phyloP scores from a whole-genome alignment of 2,797 vertebrate species.

The Pteropus rufus region DNA sequence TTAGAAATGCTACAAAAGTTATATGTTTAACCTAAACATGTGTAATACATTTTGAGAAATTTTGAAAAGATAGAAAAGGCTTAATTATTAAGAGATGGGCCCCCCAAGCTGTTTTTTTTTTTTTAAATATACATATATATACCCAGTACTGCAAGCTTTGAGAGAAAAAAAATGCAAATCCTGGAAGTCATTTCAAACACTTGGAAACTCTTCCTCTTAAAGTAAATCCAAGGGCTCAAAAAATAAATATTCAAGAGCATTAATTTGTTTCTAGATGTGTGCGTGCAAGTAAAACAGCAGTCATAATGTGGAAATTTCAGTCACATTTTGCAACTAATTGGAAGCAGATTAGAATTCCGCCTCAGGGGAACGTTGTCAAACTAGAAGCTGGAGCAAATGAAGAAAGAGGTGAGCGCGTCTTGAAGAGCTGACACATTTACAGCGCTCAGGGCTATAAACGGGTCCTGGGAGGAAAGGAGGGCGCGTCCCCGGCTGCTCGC shows the following conservation, averaged over 20 bases:
- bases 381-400: slow-evolving; percentile 87
- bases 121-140: background rate
- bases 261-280: slow-evolving; percentile 86
- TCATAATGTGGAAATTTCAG: slow-evolving; percentile 88
- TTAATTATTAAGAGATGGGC: background rate
- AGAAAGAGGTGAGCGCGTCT: slow-evolving; percentile 87
- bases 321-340: slow-evolving; percentile 91
- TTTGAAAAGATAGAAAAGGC: slow-evolving; percentile 31
- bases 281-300: slow-evolving; percentile 86
- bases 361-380: slow-evolving; percentile 89
- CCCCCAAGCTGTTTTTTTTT: background rate
- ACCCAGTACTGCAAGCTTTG: background rate
- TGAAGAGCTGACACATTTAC: slow-evolving; percentile 89
- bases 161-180: slow-evolving; percentile 26
- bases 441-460: slow-evolving; percentile 86
- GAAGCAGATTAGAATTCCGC: slow-evolving; percentile 90
- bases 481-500: slow-evolving; percentile 77
- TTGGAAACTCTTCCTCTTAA: slow-evolving; percentile 74
- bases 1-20: slow-evolving; percentile 34
- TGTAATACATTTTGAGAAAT: slow-evolving; percentile 58
- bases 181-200: slow-evolving; percentile 72
- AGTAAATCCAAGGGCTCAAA: slow-evolving; percentile 79
- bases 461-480: slow-evolving; percentile 83
- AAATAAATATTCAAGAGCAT: slow-evolving; percentile 86
- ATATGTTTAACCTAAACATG: slow-evolving; percentile 25